Base-by-base conservation (phyloP, 2,113 vertebrate genomes). In the Cynoglossus semilaevis region DNA sequence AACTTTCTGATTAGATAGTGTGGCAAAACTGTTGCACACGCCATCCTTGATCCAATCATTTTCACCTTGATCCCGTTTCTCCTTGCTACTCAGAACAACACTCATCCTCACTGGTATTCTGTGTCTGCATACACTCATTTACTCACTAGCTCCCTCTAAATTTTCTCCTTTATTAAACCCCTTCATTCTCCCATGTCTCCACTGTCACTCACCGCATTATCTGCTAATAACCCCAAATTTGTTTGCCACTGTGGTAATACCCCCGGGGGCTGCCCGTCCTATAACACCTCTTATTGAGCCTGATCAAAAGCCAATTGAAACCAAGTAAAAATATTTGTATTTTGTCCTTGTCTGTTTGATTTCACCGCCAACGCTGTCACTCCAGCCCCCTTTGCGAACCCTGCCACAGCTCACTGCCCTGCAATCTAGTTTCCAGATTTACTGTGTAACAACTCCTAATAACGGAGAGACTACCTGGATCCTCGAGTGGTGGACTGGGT, bases 371-470 rank as follows among this genome's bases (percentile, higher is more conserved):
- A 52, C 76, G 65, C 72, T 72, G 80, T 85, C 80, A 74, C 74
- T 80, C 74, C 72, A 14, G 55, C 76, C 73, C 41, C 77, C 76
- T 78, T 71, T 67, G 62, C 75, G 71, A 81, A 78, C 82, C 57
- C 74, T 57, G 77, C 79, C 66, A 88, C 81, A 86, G 82, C 85
- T 85, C 87, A 79, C 80, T 85, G 84, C 81, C 61, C 77, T 15
- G 77, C 84, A 87, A 87, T 88, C 82, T 84, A 81, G 69, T 84
- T 84, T 80, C 74, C 82, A 86, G 80, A 86, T 88, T 88, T 81
- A 81, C 77, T 82, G 72, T 76, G 74, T 84, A 81, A 84, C 81
- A 76, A 61, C 76, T 70, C 45, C 68, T 83, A 87, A 88, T 87
- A 79, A 85, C 82, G 84, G 76, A 84, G 77, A 77, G 71, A 79